These are phyloP conservation scores for Epinotia brunnichana DNA, from an alignment of 2,888 invertebrate genomes.

Conservation along the genomic window DNA sequence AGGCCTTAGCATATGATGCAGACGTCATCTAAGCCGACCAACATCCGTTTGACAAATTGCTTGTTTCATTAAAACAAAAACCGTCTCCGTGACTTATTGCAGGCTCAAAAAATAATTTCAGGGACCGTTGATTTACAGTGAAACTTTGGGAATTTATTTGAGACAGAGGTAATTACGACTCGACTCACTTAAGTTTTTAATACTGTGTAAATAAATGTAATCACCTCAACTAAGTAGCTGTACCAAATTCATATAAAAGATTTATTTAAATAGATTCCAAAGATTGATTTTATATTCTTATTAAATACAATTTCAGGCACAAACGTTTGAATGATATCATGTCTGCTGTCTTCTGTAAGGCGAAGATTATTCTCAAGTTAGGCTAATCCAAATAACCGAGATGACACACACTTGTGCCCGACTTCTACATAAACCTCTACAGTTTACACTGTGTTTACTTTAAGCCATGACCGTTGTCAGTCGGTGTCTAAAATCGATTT, in stretches of 20 bases:
- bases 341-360: too few relatives aligned
- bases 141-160: slow-evolving; percentile 42
- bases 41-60: slow-evolving; percentile 36
- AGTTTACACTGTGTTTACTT: too few relatives aligned
- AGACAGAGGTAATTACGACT: slow-evolving; percentile 43
- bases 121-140: slow-evolving; percentile 37
- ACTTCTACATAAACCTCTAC: too few relatives aligned
- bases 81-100: slow-evolving; percentile 40
- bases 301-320: too few relatives aligned
- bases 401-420: too few relatives aligned
- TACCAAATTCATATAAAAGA: background rate
- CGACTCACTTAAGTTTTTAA: slow-evolving; percentile 40
- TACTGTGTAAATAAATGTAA: slow-evolving; percentile 40
- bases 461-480: too few relatives aligned
- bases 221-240: slow-evolving; percentile 28
- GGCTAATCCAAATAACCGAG: too few relatives aligned
- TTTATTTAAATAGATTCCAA: background rate
- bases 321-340: too few relatives aligned
- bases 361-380: too few relatives aligned
- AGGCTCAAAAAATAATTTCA: slow-evolving; percentile 43
- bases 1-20: background rate
- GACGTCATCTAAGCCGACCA: slow-evolving; percentile 17
- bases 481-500: too few relatives aligned
- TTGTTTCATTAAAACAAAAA: slow-evolving; percentile 43
- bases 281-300: too few relatives aligned